phyloP scores from a whole-genome alignment of 2,797 vertebrate genomes.

The Harpagifer antarcticus region DNA sequence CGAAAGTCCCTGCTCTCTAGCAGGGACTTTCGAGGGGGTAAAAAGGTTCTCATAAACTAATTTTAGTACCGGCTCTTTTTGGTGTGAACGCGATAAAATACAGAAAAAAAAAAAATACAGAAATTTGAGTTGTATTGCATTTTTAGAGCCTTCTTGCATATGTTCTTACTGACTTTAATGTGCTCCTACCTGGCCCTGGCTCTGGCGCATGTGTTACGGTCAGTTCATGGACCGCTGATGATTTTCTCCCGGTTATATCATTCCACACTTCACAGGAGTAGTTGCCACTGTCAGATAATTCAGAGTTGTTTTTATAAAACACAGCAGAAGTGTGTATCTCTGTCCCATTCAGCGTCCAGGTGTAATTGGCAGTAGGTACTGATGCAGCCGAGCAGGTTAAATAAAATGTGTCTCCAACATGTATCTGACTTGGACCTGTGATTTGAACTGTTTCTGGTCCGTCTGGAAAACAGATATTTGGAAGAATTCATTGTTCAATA shows the following conservation, averaged over 20 bases:
- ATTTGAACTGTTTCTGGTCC: slow-evolving; percentile 61
- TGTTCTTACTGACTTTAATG: too few species aligned
- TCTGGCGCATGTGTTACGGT: too few species aligned
- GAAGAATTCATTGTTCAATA: neutral
- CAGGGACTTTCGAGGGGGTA: too few species aligned
- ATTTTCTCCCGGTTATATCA: slow-evolving; percentile 12
- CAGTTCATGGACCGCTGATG: neutral
- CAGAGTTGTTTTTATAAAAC: neutral
- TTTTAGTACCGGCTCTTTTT: too few species aligned
- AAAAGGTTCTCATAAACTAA: too few species aligned
- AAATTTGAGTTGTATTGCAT: too few species aligned
- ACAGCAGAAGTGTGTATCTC: neutral
- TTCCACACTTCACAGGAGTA: slow-evolving; percentile 66
- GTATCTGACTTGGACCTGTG: slow-evolving; percentile 2
- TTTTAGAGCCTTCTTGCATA: too few species aligned
- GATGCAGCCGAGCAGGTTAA: slow-evolving; percentile 63
- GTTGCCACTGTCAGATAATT: slow-evolving; percentile 31
- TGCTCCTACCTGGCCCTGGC: too few species aligned
- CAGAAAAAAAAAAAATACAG: too few species aligned
- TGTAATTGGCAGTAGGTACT: slow-evolving; percentile 45
- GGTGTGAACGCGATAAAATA: too few species aligned
- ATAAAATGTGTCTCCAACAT: neutral
- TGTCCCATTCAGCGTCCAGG: slow-evolving; percentile 59
- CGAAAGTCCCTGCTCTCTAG: too few species aligned
- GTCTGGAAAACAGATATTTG: slow-evolving; percentile 31